phyloP scores from a whole-genome alignment of 2,797 vertebrate species.

The Huso huso region DNA sequence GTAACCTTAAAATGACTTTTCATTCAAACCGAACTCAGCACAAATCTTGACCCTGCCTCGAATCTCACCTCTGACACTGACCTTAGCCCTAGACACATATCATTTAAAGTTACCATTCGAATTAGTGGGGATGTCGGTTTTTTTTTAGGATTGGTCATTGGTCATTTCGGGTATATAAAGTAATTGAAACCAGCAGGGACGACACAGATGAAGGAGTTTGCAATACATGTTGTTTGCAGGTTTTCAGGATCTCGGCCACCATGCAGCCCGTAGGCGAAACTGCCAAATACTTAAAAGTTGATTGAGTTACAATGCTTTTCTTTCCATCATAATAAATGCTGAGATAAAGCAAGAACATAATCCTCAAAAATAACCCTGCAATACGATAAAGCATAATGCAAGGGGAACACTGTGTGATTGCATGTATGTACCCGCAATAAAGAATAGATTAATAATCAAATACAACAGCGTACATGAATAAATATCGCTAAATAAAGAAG shows the following conservation, averaged over 20 bases:
- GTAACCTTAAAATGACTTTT: too few relatives aligned
- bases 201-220: not conserved
- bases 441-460: too few relatives aligned
- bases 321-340: not conserved
- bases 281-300: not conserved
- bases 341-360: too few relatives aligned
- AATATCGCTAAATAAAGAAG: too few relatives aligned
- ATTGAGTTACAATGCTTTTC: not conserved
- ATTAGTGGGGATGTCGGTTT: slow-evolving; percentile 13
- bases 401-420: too few relatives aligned
- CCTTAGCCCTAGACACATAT: slow-evolving; percentile 24
- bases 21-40: too few relatives aligned
- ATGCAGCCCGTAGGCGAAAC: too few relatives aligned
- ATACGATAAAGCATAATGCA: too few relatives aligned
- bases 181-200: slow-evolving; percentile 11
- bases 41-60: slow-evolving; percentile 15
- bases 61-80: slow-evolving; percentile 35
- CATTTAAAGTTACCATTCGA: slow-evolving; percentile 21
- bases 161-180: slow-evolving; percentile 10
- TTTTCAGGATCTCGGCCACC: not conserved
- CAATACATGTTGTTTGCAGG: not conserved
- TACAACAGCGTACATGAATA: too few relatives aligned
- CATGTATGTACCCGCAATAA: too few relatives aligned
- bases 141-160: not conserved
- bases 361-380: too few relatives aligned